A percentile compares a stretch with the other conserved stretches of the same genome.
These are phyloP conservation scores for Drosophila phalerata DNA, from an alignment of 2,888 invertebrate genomes.

Conservation along the genomic window DNA sequence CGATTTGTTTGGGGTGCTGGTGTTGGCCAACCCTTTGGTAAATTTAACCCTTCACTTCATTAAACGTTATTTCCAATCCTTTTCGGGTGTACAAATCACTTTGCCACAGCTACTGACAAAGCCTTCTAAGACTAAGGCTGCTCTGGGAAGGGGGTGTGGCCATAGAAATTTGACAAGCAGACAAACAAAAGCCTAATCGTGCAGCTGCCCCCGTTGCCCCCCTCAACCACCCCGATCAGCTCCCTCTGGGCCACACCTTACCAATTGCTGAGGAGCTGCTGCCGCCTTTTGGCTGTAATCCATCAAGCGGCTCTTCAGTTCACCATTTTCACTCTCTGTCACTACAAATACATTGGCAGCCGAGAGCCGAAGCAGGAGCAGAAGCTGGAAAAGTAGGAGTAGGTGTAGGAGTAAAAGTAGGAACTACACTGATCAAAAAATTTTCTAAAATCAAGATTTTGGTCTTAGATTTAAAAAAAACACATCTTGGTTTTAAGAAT, in stretches of 20 bases:
- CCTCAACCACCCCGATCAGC: too few relatives aligned
- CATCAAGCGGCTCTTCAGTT: conserved; percentile 67
- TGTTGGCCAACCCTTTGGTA: conserved; percentile 48
- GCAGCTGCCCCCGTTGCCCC: too few relatives aligned
- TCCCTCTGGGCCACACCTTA: conserved; percentile 45
- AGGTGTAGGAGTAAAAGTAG: conserved; percentile 7
- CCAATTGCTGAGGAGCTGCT: conserved; percentile 46
- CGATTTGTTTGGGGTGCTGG: conserved; percentile 27
- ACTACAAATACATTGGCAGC: conserved; percentile 46
- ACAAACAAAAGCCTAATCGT: conserved; percentile 80
- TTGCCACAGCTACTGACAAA: conserved; percentile 65
- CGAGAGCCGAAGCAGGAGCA: conserved; percentile 21
- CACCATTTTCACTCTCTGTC: conserved; percentile 54
- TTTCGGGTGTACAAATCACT: conserved; percentile 71
- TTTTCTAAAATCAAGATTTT: too few relatives aligned
- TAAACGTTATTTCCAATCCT: conserved; percentile 75
- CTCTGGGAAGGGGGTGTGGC: conserved; percentile 58
- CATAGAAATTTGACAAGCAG: conserved; percentile 73
- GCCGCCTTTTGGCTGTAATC: conserved; percentile 78
- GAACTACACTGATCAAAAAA: too few relatives aligned
- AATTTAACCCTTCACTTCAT: conserved; percentile 79
- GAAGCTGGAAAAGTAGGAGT: background rate
- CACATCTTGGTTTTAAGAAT: too few relatives aligned
- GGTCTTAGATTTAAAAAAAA: too few relatives aligned
- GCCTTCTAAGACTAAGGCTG: conserved; percentile 23